Conservation (phyloP, 2,113 vertebrate genomes). For the Otis tarda region DNA sequence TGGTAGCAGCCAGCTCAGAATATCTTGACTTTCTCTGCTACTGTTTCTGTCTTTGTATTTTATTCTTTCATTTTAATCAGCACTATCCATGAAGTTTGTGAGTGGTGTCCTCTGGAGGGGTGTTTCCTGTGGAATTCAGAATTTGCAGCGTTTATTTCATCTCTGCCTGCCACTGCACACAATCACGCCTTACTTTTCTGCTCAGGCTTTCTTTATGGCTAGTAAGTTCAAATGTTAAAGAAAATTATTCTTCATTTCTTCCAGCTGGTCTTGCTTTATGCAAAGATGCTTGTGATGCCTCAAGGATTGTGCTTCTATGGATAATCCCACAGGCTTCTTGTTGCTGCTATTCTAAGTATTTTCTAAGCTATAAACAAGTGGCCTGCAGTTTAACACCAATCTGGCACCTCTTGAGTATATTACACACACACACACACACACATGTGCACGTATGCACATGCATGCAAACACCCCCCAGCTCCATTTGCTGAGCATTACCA, state of each 20-base stretch:
- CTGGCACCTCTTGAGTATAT: background rate
- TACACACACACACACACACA: background rate
- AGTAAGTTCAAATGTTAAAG: background rate
- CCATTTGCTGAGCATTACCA: background rate
- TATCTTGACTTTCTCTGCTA: background rate
- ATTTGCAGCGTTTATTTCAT: conserved; percentile 9
- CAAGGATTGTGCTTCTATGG: background rate
- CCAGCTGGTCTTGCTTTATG: background rate
- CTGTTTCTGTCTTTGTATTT: background rate
- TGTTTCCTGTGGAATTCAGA: conserved; percentile 16
- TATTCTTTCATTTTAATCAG: conserved; percentile 24
- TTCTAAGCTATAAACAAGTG: background rate
- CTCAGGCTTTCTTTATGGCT: background rate
- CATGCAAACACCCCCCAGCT: background rate
- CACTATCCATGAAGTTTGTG: background rate
- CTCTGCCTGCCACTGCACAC: background rate
- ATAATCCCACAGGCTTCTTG: background rate
- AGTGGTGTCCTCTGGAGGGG: background rate
- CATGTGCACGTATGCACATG: accelerated
- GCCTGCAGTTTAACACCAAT: background rate
- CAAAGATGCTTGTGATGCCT: background rate
- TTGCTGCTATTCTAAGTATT: background rate
- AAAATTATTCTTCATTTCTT: background rate
- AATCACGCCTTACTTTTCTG: background rate
- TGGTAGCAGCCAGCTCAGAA: background rate